Percentiles rank a stretch among this genome's conserved stretches.
Conservation (phyloP, 2,113 vertebrate species). For the Ancistrus triradiatus region DNA sequence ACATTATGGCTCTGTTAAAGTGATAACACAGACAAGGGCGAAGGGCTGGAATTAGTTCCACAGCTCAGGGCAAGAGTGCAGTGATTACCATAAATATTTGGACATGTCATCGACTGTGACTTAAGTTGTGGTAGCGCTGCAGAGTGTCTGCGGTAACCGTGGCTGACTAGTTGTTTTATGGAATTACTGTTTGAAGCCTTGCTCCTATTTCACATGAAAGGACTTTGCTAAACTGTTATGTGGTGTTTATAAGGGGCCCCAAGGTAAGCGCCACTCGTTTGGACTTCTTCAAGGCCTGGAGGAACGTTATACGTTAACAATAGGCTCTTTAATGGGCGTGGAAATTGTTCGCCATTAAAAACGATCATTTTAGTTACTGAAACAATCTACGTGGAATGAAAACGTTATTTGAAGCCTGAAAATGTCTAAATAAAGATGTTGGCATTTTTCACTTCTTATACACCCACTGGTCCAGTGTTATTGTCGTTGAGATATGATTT, state of each 20-base stretch:
- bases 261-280: background rate
- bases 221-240: background rate
- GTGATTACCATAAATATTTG: slow-evolving; percentile 57
- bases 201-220: slow-evolving; percentile 18
- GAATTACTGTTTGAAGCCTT: slow-evolving; percentile 42
- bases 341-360: background rate
- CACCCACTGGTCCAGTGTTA: no score
- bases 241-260: background rate
- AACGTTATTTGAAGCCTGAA: no score
- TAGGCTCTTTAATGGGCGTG: background rate
- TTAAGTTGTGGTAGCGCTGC: slow-evolving; percentile 42
- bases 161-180: slow-evolving; percentile 41
- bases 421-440: no score
- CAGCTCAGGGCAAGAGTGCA: slow-evolving; percentile 54
- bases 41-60: slow-evolving; percentile 65
- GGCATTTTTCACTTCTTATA: no score
- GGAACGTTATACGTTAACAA: no score
- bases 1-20: slow-evolving; percentile 57
- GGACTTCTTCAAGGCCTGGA: background rate
- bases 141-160: slow-evolving; percentile 47
- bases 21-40: slow-evolving; percentile 49
- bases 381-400: no score
- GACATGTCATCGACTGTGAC: slow-evolving; percentile 40
- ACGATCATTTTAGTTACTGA: background rate
- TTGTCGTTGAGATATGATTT: no score